Evolutionary conservation across 2,113 vertebrate species (phyloP).

Genomic region (Irena cyanogastra): DNA sequence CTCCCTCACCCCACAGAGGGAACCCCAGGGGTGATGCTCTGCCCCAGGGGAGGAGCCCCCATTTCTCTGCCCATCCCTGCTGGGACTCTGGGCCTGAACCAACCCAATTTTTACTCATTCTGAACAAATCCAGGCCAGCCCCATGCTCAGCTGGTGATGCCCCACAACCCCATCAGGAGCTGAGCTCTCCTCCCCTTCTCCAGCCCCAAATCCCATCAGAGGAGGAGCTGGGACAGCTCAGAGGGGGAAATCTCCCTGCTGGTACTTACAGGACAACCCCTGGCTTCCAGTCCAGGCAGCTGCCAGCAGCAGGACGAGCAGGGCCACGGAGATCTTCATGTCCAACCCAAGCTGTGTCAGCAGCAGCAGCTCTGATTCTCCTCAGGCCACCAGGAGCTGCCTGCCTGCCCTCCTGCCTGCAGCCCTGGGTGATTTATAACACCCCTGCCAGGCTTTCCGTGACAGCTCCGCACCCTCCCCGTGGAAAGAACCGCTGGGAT

Average conservation of each 20-base stretch:
- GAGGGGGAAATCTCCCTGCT: rapidly evolving
- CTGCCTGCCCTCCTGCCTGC: neutral
- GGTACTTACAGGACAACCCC: neutral
- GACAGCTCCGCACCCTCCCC: neutral
- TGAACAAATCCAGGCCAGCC: neutral
- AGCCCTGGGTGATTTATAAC: neutral
- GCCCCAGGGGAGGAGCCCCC: neutral
- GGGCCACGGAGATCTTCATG: neutral
- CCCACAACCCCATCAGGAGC: neutral
- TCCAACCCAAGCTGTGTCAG: rapidly evolving
- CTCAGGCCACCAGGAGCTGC: neutral
- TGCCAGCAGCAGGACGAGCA: neutral
- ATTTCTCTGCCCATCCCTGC: neutral
- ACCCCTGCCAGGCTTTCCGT: neutral
- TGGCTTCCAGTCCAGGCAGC: neutral
- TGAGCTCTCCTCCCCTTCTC: neutral
- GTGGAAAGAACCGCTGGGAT: neutral
- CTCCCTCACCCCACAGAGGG: rapidly evolving
- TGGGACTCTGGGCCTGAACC: neutral
- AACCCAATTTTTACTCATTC: neutral
- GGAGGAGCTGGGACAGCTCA: neutral
- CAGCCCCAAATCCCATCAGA: neutral
- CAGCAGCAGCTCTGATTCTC: neutral
- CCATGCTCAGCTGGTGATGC: rapidly evolving
- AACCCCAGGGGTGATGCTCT: neutral